These are phyloP conservation scores for Pionites leucogaster DNA, from an alignment of 2,113 vertebrate species.

Conservation along the genomic window DNA sequence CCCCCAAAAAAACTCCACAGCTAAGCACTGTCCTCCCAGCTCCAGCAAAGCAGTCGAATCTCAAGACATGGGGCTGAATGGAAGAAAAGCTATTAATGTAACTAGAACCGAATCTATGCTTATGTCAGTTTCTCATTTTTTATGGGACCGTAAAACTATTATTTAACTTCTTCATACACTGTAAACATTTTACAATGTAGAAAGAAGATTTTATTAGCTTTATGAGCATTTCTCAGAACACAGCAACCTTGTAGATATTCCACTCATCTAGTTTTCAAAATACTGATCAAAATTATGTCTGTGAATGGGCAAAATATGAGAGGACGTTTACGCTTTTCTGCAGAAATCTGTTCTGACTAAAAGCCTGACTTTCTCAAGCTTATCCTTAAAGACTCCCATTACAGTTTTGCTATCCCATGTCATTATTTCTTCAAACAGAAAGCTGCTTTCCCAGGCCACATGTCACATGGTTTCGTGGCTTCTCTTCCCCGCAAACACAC, in stretches of 20 bases:
- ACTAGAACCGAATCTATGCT: background rate
- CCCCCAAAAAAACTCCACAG: background rate
- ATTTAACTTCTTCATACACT: background rate
- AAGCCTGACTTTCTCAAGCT: background rate
- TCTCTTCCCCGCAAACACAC: background rate
- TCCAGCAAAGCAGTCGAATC: background rate
- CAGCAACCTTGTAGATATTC: background rate
- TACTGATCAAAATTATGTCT: background rate
- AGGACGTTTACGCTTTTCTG: background rate
- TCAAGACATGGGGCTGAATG: background rate
- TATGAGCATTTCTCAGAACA: background rate
- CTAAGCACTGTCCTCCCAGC: background rate
- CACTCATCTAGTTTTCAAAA: background rate
- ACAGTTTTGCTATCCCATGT: background rate
- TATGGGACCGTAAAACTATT: background rate
- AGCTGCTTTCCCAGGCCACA: background rate
- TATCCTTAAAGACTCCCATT: background rate
- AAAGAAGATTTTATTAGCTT: background rate
- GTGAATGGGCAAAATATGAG: background rate
- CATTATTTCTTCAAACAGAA: background rate
- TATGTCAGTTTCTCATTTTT: background rate
- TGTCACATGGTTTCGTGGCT: background rate
- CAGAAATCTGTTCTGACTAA: background rate
- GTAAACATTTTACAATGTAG: background rate
- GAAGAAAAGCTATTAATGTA: background rate